A percentile compares a stretch with the other conserved stretches of the same genome.
phyloP scores from a whole-genome alignment of 2,797 vertebrate species.

The Eulemur rubriventer region DNA sequence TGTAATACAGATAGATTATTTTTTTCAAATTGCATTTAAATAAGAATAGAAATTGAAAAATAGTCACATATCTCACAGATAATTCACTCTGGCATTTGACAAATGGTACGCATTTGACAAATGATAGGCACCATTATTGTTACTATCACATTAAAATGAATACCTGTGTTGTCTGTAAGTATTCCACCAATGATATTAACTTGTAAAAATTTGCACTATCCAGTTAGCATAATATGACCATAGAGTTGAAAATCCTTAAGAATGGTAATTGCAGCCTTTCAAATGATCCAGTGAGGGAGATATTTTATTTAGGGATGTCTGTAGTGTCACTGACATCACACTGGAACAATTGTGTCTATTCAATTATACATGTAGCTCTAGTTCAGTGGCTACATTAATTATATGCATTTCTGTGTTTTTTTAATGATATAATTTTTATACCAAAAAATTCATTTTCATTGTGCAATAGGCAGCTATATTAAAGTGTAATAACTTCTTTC shows the following conservation, averaged over 20 bases:
- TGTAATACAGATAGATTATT: neutral
- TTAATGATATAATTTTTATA: neutral
- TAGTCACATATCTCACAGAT: neutral
- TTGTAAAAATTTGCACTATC: neutral
- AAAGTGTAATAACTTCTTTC: neutral
- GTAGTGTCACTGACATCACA: neutral
- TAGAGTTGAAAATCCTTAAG: neutral
- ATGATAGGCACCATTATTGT: neutral
- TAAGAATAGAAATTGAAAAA: neutral
- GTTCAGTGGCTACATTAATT: neutral
- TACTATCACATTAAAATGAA: neutral
- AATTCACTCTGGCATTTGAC: neutral
- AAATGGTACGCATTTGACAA: neutral
- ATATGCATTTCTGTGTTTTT: neutral
- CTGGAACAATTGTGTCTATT: neutral
- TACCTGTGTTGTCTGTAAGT: neutral
- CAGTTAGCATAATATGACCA: neutral
- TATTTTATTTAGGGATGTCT: neutral
- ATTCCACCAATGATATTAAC: neutral
- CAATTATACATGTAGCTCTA: neutral
- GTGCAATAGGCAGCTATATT: neutral
- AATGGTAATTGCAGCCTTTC: neutral
- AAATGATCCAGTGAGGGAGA: neutral
- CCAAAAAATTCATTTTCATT: neutral
- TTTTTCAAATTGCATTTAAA: neutral